Conservation (phyloP, 2,113 vertebrate species). For the Vimba vimba region DNA sequence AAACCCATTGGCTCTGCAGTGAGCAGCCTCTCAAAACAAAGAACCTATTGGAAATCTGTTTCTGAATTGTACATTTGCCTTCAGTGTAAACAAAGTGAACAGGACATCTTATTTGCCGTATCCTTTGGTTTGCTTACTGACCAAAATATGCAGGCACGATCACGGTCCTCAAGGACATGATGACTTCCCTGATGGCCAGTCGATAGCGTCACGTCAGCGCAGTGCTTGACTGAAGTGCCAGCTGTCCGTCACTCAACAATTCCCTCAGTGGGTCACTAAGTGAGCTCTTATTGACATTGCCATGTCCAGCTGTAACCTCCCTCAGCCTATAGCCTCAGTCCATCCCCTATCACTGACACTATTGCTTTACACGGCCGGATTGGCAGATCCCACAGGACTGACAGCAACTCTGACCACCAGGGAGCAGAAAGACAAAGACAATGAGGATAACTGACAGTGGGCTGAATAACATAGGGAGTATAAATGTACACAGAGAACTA, state of each 20-base stretch:
- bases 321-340: conserved; percentile 16
- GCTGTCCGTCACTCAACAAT: conserved; percentile 30
- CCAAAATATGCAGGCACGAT: neutral
- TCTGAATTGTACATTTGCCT: neutral
- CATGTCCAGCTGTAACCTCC: conserved; percentile 22
- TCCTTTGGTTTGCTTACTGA: conserved; percentile 19
- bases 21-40: no score
- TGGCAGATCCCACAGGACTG: conserved; percentile 33
- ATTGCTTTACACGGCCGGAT: neutral
- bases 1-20: no score
- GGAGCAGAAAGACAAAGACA: neutral
- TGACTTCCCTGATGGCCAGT: conserved; percentile 48
- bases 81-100: neutral
- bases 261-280: conserved; percentile 16
- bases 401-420: conserved; percentile 7
- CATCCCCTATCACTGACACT: conserved; percentile 7
- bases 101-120: neutral
- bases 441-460: no score
- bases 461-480: no score
- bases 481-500: no score
- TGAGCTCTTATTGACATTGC: conserved; percentile 48
- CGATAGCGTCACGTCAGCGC: conserved; percentile 29
- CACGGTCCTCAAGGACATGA: conserved; percentile 24
- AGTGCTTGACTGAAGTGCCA: conserved; percentile 38
- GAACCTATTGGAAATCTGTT: neutral